Conservation (phyloP, 1,140 invertebrate species). For the Drosophila sucinea region DNA sequence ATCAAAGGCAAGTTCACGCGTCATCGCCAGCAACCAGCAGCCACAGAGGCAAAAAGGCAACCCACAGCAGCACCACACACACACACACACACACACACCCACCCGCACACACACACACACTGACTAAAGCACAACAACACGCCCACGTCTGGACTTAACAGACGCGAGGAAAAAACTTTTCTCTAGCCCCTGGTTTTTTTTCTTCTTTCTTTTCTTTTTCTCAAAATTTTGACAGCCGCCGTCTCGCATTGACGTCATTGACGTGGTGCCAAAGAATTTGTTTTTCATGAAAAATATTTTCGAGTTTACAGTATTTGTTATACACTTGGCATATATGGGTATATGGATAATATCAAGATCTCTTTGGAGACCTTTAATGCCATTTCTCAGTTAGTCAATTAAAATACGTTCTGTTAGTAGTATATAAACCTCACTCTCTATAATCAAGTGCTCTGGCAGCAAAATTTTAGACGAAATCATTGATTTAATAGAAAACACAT, state of each 20-base stretch:
- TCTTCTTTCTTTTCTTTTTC: conserved; percentile 24
- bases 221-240: conserved; percentile 55
- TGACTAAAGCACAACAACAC: conserved; percentile 33
- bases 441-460: too few relatives aligned
- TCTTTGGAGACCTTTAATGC: too few relatives aligned
- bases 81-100: conserved; percentile 28
- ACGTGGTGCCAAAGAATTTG: conserved; percentile 75
- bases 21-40: conserved; percentile 55
- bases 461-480: too few relatives aligned
- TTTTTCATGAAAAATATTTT: conserved; percentile 79
- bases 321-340: conserved; percentile 23
- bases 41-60: conserved; percentile 6
- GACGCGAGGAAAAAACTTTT: conserved; percentile 37
- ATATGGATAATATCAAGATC: neutral
- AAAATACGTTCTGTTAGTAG: too few relatives aligned
- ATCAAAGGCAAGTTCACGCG: conserved; percentile 79
- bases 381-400: too few relatives aligned
- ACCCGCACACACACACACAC: conserved; percentile 14
- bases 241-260: conserved; percentile 75
- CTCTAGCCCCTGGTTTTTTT: conserved; percentile 12
- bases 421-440: too few relatives aligned
- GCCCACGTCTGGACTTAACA: conserved; percentile 68
- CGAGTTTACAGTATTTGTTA: conserved; percentile 46
- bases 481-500: too few relatives aligned
- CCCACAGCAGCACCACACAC: conserved; percentile 19